Evolutionary conservation across 2,888 invertebrate species (phyloP), one percentile per base, ranked within the genome.

Genomic region (Cataglyphis albicans): DNA sequence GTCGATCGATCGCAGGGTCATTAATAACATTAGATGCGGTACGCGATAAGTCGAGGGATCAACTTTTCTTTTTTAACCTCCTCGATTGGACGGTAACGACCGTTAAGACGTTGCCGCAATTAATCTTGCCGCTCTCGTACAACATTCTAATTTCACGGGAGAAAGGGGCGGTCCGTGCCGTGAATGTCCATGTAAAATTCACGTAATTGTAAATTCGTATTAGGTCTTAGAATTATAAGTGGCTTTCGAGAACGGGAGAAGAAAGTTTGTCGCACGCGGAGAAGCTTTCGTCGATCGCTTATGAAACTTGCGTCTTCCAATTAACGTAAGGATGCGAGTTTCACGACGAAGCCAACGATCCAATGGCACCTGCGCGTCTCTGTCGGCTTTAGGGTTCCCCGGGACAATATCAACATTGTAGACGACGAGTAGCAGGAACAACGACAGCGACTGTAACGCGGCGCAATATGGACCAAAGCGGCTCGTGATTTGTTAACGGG

Each of bases 401-500:
- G 61, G 73, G 81, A 84, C 87, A 88, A 88, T 86, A 85, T 88
- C 88, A 78, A 87, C 83, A 59, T 89, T 83, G 85, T 86, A 80
- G 84, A 52, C 61, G 48, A 57, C 65, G 57, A 57, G 57, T 48
- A 64, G 29, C 32, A 32, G 41, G 41, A 41, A 52, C 55, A 15
- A 48, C 73, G 35, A 59, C 57, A 32, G 7, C 52, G 76, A 65
- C 38, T 21, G 52, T 52, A 67, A 15, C 44, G 18, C 41, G 44
- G 18, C 4, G 41, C 74, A 63, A 64, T 73, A 63, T 55, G 65
- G 82, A 87, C 89, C 84, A 88, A 86, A 88, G 87, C 85, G 74
- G 76, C 82, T 80, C 84, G 88, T 83, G 88, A 89, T 89, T 88
- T 87, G 89, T 89, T 89, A 88, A 84, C 88, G 74, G 70, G 70